Conservation (phyloP, 2,113 vertebrate species). For the Apteryx mantelli region DNA sequence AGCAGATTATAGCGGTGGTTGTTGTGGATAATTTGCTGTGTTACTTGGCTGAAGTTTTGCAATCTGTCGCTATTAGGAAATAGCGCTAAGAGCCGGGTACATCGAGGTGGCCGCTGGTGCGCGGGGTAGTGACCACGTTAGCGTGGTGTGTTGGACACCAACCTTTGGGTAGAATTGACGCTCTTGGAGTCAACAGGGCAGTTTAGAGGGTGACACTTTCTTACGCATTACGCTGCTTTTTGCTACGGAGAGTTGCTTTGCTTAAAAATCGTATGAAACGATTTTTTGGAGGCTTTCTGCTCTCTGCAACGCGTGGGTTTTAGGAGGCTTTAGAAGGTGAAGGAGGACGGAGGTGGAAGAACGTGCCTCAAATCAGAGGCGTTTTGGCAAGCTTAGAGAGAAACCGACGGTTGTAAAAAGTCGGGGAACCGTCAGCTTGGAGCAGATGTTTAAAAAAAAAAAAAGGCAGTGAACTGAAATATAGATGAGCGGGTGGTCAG, state of each 20-base stretch:
- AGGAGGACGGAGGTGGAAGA: conserved; percentile 27
- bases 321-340: conserved; percentile 9
- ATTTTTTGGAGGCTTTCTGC: neutral
- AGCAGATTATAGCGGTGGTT: neutral
- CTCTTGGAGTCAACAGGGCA: accelerated
- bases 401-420: neutral
- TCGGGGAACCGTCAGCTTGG: accelerated
- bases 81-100: neutral
- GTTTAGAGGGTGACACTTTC: neutral
- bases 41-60: neutral
- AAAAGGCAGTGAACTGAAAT: neutral
- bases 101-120: neutral
- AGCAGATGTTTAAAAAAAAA: neutral
- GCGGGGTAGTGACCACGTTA: neutral
- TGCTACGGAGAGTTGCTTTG: neutral
- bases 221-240: accelerated
- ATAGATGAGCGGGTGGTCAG: accelerated
- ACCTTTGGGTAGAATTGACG: neutral
- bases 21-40: neutral
- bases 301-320: neutral
- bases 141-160: accelerated
- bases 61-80: neutral
- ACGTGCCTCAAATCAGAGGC: conserved; percentile 38
- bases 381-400: neutral
- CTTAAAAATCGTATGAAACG: neutral